Evolutionary conservation across 30 jellyfish, hydroid and myxozoan genomes (phyloP).

Genomic region (Haliclystus octoradiatus): DNA sequence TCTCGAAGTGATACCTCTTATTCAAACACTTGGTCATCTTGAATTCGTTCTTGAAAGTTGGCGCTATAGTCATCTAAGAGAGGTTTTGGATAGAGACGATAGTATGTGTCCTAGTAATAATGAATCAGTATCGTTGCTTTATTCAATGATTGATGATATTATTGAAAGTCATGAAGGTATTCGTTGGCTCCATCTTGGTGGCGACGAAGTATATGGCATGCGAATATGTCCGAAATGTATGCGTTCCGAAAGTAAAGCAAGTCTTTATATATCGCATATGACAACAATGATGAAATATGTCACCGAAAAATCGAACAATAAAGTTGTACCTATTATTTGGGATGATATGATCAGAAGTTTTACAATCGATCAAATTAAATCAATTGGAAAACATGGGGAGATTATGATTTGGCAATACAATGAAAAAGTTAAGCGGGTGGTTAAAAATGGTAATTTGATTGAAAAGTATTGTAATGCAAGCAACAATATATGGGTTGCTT

Average conservation of each 20-base stretch:
- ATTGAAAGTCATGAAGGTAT: slow-evolving; percentile 42
- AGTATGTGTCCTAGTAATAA: slow-evolving; percentile 65
- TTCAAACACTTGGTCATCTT: slow-evolving; percentile 85
- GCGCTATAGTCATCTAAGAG: slow-evolving; percentile 47
- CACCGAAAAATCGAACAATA: not conserved
- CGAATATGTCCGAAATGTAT: slow-evolving; percentile 59
- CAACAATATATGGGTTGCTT: slow-evolving; percentile 63
- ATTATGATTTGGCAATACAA: slow-evolving; percentile 87
- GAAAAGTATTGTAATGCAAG: slow-evolving; percentile 5
- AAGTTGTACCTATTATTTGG: slow-evolving; percentile 71
- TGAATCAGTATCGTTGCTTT: slow-evolving; percentile 29
- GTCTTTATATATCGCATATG: slow-evolving; percentile 62
- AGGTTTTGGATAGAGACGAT: slow-evolving; percentile 32
- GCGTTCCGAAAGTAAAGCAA: slow-evolving; percentile 8
- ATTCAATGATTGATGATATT: slow-evolving; percentile 34
- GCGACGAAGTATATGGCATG: slow-evolving; percentile 87
- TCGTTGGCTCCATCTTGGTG: slow-evolving; percentile 81
- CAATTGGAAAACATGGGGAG: slow-evolving; percentile 37
- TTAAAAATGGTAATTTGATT: slow-evolving; percentile 18
- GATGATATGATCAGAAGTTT: slow-evolving; percentile 90
- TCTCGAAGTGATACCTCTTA: slow-evolving; percentile 51
- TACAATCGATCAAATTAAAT: slow-evolving; percentile 32
- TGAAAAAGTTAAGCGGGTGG: slow-evolving; percentile 27
- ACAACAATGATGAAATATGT: slow-evolving; percentile 37
- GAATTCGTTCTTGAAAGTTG: slow-evolving; percentile 76